Evolutionary conservation across 1,140 invertebrate species (phyloP).

Genomic region (Ceratina calcarata): DNA sequence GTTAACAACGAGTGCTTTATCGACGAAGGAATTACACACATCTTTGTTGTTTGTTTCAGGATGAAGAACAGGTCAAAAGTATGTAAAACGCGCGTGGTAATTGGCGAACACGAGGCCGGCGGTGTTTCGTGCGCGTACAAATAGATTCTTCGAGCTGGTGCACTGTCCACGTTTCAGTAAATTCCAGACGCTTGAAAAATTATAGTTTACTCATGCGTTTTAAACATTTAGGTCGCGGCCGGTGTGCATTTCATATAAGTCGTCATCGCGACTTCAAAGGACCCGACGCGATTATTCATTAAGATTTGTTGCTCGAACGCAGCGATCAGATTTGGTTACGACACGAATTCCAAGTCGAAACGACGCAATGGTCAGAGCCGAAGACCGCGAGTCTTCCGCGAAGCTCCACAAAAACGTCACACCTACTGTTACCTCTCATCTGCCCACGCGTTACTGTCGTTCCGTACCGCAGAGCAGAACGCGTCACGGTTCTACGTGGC

Average conservation of each 20-base stretch:
- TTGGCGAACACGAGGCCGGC: not conserved
- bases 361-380: not conserved
- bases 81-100: conserved; percentile 71
- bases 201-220: conserved; percentile 3
- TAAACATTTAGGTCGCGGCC: conserved; percentile 10
- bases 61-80: conserved; percentile 84
- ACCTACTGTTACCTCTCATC: not conserved
- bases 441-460: conserved; percentile 7
- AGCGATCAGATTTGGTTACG: not conserved
- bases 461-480: not conserved
- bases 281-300: not conserved
- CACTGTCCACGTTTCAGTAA: conserved; percentile 1
- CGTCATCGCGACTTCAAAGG: not conserved
- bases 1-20: not conserved
- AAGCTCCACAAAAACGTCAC: not conserved
- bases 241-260: not conserved
- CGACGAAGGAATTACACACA: not conserved
- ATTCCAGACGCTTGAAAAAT: conserved; percentile 14
- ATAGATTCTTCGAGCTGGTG: not conserved
- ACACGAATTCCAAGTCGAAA: not conserved
- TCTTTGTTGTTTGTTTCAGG: conserved; percentile 78
- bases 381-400: not conserved
- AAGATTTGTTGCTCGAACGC: conserved; percentile 15
- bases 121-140: conserved; percentile 8
- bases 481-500: conserved; percentile 3